These are phyloP conservation scores for fruit fly (Drosophila melanogaster) DNA, from an alignment of 1,140 invertebrate genomes.

Conservation along the genomic window Release_6_plus_ISO1_MT NT_033779.5:12050501-12051000, in stretches of 20 bases:
- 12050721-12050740: constrained; percentile 86
- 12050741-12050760: constrained; percentile 89
- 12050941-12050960: constrained; percentile 85
- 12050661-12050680: constrained; percentile 86
- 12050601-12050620: constrained; percentile 79
- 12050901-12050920: constrained; percentile 85
- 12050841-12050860: constrained; percentile 86
- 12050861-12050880: constrained; percentile 87
- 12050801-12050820: constrained; percentile 85
- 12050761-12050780: constrained; percentile 85
- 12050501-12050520: constrained; percentile 72
- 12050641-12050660: constrained; percentile 68
- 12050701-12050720: constrained; percentile 78
- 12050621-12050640: constrained; percentile 70
- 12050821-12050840: constrained; percentile 87
- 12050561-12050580: constrained; percentile 72
- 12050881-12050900: constrained; percentile 85
- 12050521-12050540: constrained; percentile 19
- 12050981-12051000: constrained; percentile 87
- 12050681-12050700: constrained; percentile 87
- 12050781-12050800: constrained; percentile 71
- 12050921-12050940: constrained; percentile 86
- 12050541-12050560: constrained; percentile 81
- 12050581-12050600: constrained; percentile 52
- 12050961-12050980: constrained; percentile 86